phyloP scores from a whole-genome alignment of 1,140 invertebrate genomes.

The Heterodera schachtii region DNA sequence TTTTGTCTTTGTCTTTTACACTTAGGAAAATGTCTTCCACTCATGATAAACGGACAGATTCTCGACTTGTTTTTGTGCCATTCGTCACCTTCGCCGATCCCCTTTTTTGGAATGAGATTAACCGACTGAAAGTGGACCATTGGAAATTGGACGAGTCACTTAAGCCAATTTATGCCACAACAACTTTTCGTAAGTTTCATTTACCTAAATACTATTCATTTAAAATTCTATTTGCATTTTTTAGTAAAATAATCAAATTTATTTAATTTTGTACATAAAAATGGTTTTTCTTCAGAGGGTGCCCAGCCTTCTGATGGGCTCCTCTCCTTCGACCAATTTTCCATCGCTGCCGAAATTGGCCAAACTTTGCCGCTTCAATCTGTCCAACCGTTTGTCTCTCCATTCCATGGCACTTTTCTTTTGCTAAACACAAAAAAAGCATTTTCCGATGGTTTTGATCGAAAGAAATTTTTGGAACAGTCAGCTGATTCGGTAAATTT shows the following conservation, averaged over 20 bases:
- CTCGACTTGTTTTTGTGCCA: slow-evolving; percentile 40
- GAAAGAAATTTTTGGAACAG: slow-evolving; percentile 37
- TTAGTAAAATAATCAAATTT: neutral
- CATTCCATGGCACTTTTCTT: slow-evolving; percentile 26
- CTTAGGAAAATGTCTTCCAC: neutral
- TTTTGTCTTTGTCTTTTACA: neutral
- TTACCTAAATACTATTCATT: no score
- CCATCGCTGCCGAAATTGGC: slow-evolving; percentile 5
- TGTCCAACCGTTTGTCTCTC: neutral
- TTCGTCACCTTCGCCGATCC: slow-evolving; percentile 47
- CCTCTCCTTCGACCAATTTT: slow-evolving; percentile 29
- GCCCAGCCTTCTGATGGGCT: slow-evolving; percentile 22
- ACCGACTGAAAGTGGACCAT: slow-evolving; percentile 38
- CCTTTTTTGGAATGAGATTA: slow-evolving; percentile 52
- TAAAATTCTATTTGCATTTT: slow-evolving; percentile 7
- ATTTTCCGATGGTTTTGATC: slow-evolving; percentile 36
- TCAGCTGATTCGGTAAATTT: slow-evolving; percentile 35
- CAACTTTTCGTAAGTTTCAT: slow-evolving; percentile 29
- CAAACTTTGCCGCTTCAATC: neutral
- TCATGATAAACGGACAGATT: slow-evolving; percentile 1
- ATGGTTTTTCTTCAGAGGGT: slow-evolving; percentile 17
- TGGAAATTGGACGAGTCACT: slow-evolving; percentile 44
- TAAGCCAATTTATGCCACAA: slow-evolving; percentile 27
- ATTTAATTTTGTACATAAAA: neutral
- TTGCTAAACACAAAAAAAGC: slow-evolving; percentile 40